These are phyloP conservation scores for Eospalax fontanierii DNA, from an alignment of 2,797 vertebrate genomes.

Conservation along the genomic window DNA sequence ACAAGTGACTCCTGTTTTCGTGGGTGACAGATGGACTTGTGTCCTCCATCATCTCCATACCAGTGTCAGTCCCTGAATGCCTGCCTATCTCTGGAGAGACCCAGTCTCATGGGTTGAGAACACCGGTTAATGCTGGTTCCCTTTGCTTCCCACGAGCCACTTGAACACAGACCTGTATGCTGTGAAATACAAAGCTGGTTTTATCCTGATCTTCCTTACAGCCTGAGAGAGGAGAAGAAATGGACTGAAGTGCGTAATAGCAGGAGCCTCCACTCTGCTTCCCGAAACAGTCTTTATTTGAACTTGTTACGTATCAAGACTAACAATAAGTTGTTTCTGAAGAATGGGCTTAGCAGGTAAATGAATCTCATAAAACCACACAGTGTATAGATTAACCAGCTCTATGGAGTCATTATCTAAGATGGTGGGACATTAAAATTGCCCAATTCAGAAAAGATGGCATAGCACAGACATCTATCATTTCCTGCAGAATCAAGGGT, in stretches of 20 bases:
- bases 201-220: not conserved
- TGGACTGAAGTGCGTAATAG: not conserved
- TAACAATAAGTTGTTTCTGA: not conserved
- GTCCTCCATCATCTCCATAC: not conserved
- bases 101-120: not conserved
- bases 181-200: not conserved
- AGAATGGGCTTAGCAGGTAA: not conserved
- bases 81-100: not conserved
- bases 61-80: no score
- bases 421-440: not conserved
- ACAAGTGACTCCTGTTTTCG: not conserved
- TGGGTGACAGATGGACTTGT: not conserved
- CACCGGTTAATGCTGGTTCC: not conserved
- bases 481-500: not conserved
- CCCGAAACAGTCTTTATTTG: not conserved
- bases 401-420: not conserved
- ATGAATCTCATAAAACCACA: not conserved
- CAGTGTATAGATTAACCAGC: not conserved
- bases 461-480: not conserved
- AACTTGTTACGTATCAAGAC: not conserved
- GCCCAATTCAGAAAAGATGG: not conserved
- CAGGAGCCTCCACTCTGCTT: not conserved
- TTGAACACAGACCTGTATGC: not conserved
- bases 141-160: not conserved
- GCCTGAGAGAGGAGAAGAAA: not conserved